A percentile compares a stretch with the other conserved stretches of the same genome.
These are phyloP conservation scores for Planococcus citri DNA, from an alignment of 1,140 invertebrate genomes.

Conservation along the genomic window DNA sequence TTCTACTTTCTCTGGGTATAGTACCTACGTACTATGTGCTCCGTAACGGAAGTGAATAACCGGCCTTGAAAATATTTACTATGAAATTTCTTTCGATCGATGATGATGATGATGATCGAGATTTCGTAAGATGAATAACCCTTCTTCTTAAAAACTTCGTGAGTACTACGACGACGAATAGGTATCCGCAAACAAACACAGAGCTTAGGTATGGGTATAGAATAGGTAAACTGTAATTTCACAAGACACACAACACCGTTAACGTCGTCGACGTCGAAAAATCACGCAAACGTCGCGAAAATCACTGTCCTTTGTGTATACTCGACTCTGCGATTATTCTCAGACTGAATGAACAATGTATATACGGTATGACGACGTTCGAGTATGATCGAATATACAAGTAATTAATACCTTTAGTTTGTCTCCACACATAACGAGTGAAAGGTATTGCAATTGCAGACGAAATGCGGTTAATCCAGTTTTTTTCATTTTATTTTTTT, in stretches of 20 bases:
- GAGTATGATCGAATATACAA: too few species aligned
- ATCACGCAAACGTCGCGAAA: too few species aligned
- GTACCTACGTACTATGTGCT: too few species aligned
- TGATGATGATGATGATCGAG: not conserved
- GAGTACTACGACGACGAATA: too few species aligned
- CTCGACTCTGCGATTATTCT: not conserved
- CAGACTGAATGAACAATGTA: not conserved
- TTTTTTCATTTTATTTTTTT: not conserved
- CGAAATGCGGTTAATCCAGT: not conserved
- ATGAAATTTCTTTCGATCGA: not conserved
- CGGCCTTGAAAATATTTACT: not conserved
- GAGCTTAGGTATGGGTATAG: too few species aligned
- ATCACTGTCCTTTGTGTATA: too few species aligned
- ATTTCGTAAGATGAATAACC: not conserved
- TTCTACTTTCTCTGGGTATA: not conserved
- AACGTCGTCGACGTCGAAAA: too few species aligned
- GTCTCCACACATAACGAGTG: not conserved
- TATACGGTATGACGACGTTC: too few species aligned
- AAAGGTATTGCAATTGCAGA: conserved; percentile 1
- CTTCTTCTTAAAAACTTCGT: too few species aligned
- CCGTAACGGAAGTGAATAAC: not conserved
- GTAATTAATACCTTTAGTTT: not conserved
- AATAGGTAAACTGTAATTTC: too few species aligned
- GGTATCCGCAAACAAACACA: too few species aligned
- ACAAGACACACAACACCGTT: too few species aligned